A percentile compares a stretch with the other conserved stretches of the same genome.
Conservation (phyloP, 2,888 invertebrate species). For the Eristalis arbustorum region DNA sequence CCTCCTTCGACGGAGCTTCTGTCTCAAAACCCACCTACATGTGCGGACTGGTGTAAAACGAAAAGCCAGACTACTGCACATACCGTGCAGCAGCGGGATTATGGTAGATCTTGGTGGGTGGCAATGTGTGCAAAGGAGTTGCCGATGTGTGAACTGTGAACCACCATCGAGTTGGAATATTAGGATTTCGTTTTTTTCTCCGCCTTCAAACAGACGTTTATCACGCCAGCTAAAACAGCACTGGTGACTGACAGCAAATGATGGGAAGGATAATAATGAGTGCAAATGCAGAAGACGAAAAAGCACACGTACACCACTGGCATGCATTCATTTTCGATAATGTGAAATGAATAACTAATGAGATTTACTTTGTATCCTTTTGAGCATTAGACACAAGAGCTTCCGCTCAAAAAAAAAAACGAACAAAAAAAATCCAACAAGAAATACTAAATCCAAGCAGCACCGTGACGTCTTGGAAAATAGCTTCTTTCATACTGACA, state of each 20-base stretch:
- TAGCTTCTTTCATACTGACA: constrained; percentile 57
- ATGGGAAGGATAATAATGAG: constrained; percentile 58
- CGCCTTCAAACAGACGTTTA: constrained; percentile 8
- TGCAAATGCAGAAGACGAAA: not conserved
- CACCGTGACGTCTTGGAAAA: constrained; percentile 26
- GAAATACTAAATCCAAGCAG: not conserved
- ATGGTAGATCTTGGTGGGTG: not conserved
- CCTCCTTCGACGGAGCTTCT: not conserved
- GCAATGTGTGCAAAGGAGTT: constrained; percentile 17
- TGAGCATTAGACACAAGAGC: constrained; percentile 58
- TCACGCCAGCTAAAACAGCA: constrained; percentile 24
- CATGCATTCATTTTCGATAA: constrained; percentile 70
- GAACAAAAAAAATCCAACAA: not conserved
- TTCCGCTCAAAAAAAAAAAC: constrained; percentile 15
- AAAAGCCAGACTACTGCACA: not conserved
- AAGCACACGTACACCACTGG: constrained; percentile 36
- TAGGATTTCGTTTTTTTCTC: constrained; percentile 51
- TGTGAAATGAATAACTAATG: constrained; percentile 70
- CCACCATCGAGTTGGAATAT: constrained; percentile 45
- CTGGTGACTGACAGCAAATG: constrained; percentile 44
- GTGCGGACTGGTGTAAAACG: not conserved
- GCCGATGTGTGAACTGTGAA: constrained; percentile 68
- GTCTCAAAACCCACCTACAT: not conserved
- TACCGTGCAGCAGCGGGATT: not conserved
- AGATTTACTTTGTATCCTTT: constrained; percentile 69